Evolutionary conservation across 1,140 invertebrate genomes (phyloP).

Genomic region (Drosophila yakuba): DNA sequence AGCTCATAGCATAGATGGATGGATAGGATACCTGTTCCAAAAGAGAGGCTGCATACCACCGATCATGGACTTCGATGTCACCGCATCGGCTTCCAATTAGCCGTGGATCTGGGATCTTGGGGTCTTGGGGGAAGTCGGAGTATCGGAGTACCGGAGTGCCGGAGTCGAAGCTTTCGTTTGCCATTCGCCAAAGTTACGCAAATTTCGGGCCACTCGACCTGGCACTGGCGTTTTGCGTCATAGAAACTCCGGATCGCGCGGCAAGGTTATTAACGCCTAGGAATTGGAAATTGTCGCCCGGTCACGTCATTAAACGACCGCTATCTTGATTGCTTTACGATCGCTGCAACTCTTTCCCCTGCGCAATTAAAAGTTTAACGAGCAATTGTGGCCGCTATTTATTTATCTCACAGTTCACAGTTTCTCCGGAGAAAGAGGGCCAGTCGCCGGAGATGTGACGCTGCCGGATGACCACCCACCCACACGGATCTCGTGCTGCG

Average conservation of each 20-base stretch:
- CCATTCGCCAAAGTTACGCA: slow-evolving; percentile 70
- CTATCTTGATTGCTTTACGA: slow-evolving; percentile 46
- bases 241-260: slow-evolving; percentile 13
- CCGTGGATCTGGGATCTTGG: slow-evolving; percentile 6
- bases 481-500: slow-evolving; percentile 9
- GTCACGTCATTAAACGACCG: slow-evolving; percentile 48
- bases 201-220: slow-evolving; percentile 44
- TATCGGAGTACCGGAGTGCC: slow-evolving; percentile 23
- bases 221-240: slow-evolving; percentile 54
- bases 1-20: slow-evolving; percentile 8
- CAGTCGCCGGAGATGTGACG: not conserved
- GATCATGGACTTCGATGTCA: slow-evolving; percentile 51
- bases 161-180: slow-evolving; percentile 57
- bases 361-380: slow-evolving; percentile 51
- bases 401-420: slow-evolving; percentile 1
- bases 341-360: slow-evolving; percentile 15
- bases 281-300: slow-evolving; percentile 60
- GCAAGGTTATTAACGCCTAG: slow-evolving; percentile 71
- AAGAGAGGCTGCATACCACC: slow-evolving; percentile 19
- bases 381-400: slow-evolving; percentile 32
- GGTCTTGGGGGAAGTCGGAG: slow-evolving; percentile 22
- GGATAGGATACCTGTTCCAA: slow-evolving; percentile 40
- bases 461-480: slow-evolving; percentile 24
- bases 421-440: slow-evolving; percentile 2
- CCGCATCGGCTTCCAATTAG: slow-evolving; percentile 58